Evolutionary conservation across 2,888 invertebrate species (phyloP).

Genomic region (Herminia tarsipennalis): DNA sequence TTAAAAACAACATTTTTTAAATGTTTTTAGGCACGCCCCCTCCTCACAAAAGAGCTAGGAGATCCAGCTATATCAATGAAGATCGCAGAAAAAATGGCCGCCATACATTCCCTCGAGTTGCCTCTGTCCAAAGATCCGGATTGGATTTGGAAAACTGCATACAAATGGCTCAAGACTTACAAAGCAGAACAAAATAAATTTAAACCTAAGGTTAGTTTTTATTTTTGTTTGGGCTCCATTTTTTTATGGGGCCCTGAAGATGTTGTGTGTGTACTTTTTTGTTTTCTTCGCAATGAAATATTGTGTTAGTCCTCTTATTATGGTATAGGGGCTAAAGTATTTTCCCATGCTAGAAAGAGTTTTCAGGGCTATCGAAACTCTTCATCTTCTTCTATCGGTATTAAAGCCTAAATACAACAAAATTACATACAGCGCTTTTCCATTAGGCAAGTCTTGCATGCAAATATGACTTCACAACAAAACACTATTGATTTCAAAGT

Average conservation of each 20-base stretch:
- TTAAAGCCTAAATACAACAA: no score
- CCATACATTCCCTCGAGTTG: conserved; percentile 96
- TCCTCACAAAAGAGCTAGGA: conserved; percentile 92
- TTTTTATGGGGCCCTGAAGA: neutral
- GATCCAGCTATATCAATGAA: conserved; percentile 92
- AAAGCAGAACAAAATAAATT: conserved; percentile 54
- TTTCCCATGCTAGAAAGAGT: no score
- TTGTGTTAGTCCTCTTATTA: no score
- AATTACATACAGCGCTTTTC: no score
- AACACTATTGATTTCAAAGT: no score
- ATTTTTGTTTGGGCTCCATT: neutral
- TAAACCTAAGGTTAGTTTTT: conserved; percentile 55
- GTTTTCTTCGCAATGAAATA: no score
- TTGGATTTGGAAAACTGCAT: conserved; percentile 98
- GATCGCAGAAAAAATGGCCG: conserved; percentile 97
- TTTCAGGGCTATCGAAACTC: no score
- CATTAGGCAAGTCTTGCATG: no score
- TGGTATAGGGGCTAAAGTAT: no score
- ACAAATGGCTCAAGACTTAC: conserved; percentile 89
- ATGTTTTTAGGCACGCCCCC: conserved; percentile 90
- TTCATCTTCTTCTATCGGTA: no score
- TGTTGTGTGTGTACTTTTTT: no score
- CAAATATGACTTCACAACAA: no score
- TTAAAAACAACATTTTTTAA: neutral
- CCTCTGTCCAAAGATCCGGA: conserved; percentile 98